These are phyloP conservation scores for Ryuthela nishihirai DNA, from an alignment of 2,888 invertebrate genomes.

Conservation along the genomic window DNA sequence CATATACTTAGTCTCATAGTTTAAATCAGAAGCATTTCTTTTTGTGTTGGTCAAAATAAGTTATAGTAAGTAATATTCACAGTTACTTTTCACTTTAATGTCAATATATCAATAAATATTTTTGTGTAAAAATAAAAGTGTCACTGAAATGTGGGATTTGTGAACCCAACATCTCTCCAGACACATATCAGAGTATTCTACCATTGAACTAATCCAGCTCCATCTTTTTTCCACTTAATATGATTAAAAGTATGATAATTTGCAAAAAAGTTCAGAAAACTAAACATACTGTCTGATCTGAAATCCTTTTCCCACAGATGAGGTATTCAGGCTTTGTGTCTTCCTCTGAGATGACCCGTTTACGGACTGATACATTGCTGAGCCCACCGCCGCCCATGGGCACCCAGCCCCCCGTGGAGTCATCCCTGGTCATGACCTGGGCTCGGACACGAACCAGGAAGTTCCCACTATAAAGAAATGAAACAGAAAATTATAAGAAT, in stretches of 20 bases:
- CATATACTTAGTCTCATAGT: too few species aligned
- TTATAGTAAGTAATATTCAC: too few species aligned
- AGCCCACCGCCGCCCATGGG: slow-evolving; percentile 91
- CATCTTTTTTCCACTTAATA: too few species aligned
- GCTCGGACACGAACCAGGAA: slow-evolving; percentile 66
- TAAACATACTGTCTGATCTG: slow-evolving; percentile 78
- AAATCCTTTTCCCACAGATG: slow-evolving; percentile 87
- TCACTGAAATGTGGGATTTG: too few species aligned
- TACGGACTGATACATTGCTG: slow-evolving; percentile 70
- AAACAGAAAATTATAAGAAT: not conserved
- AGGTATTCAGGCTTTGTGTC: slow-evolving; percentile 75
- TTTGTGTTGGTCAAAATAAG: too few species aligned
- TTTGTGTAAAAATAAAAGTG: too few species aligned
- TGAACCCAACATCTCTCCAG: too few species aligned
- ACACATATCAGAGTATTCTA: too few species aligned
- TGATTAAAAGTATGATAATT: not conserved
- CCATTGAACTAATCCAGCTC: too few species aligned
- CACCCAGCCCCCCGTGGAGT: slow-evolving; percentile 93
- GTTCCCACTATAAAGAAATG: slow-evolving; percentile 22
- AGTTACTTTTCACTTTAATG: too few species aligned
- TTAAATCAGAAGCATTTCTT: too few species aligned
- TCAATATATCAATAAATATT: too few species aligned
- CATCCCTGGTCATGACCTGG: slow-evolving; percentile 98
- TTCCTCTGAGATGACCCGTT: slow-evolving; percentile 44
- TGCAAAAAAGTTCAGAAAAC: not conserved